Evolutionary conservation across 2,888 invertebrate species (phyloP), one percentile per base, ranked within the genome.

Genomic region (Euplexia lucipara): DNA sequence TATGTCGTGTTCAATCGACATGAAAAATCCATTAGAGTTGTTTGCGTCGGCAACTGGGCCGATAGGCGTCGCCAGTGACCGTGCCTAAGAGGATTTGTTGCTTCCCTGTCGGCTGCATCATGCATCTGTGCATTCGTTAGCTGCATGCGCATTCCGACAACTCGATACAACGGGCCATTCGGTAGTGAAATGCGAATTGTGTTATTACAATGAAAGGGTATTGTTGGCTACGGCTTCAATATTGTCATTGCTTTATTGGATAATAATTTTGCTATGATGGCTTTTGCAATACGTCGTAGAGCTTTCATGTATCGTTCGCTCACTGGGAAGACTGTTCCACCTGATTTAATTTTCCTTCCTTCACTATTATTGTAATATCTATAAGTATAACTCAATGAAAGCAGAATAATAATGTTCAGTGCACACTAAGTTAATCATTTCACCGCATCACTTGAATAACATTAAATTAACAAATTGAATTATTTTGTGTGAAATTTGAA

Each of bases 11-110:
- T 92, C 92, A 92, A 93, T 92, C 91, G 93, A 94, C 94, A 95
- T 92, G 94, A 94, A 94, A 94, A 94, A 94, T 91, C 94, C 94
- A 95, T 94, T 94, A 94, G 89, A 90, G 88, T 91, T 91, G 90
- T 91, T 92, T 92, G 90, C 88, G 88, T 87, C 87, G 88, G 88
- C 87, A 81, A 85, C 82, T 82, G 84, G 86, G 86, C 86, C 84
- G 84, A 88, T 86, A 88, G 89, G 89, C 91, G 89, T 85, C 88
- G 89, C 81, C 91, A 91, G 91, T 94, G 93, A 93, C 94, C 94
- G 92, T 94, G 86, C 86, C 84, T 94, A 94, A 95, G 91, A 89
- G 93, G 95, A 94, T 95, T 94, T 92, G 92, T 89, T 89, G 89
- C 90, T 87, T 86, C 86, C 81, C 85, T 84, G 84, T 78, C 70